Conservation (phyloP, 2,113 vertebrate species). For the Drymodes brunneopygia region DNA sequence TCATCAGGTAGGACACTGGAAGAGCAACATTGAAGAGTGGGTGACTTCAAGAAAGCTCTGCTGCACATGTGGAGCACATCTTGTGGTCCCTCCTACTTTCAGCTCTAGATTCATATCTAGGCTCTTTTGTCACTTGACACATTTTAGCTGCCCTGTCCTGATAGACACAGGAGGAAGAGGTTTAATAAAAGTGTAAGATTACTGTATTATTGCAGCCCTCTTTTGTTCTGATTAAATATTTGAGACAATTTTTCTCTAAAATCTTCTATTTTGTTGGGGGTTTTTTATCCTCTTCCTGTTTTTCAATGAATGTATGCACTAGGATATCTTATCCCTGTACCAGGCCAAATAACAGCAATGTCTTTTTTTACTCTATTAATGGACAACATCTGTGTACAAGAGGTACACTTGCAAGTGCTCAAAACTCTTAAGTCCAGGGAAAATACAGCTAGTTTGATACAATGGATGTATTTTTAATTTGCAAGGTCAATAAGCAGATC, state of each 20-base stretch:
- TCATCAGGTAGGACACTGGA: neutral
- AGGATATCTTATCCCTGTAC: neutral
- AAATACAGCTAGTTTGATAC: neutral
- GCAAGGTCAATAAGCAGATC: neutral
- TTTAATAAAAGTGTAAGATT: neutral
- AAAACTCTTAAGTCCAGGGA: neutral
- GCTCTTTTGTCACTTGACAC: neutral
- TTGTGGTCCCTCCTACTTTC: neutral
- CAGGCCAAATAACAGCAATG: neutral
- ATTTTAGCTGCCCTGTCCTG: neutral
- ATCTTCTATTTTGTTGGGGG: neutral
- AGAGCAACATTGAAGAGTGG: neutral
- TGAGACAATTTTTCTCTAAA: neutral
- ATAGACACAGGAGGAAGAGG: neutral
- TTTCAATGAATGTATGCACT: neutral
- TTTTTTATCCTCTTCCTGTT: neutral
- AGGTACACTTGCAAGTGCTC: neutral
- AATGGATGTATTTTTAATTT: neutral
- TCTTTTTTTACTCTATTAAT: neutral
- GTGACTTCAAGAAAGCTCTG: neutral
- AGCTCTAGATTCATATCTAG: neutral
- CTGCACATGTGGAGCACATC: neutral
- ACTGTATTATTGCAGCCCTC: neutral
- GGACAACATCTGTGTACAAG: neutral
- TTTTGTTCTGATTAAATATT: neutral